A percentile compares a stretch with the other conserved stretches of the same genome.
phyloP scores from a whole-genome alignment of 2,888 invertebrate species.

The Falcaria lacertinaria region DNA sequence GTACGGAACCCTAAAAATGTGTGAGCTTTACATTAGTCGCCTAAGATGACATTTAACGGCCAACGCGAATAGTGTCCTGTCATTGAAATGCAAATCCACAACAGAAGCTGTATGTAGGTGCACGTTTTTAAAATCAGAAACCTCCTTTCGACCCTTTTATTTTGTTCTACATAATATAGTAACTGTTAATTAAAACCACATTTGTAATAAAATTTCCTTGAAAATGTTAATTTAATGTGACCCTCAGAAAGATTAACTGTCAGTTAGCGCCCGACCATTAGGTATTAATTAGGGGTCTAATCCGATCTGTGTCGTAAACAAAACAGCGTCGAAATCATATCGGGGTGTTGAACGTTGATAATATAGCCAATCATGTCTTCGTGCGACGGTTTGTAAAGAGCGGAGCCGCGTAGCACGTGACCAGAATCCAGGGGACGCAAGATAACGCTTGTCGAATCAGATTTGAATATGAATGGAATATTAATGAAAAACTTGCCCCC shows the following conservation, averaged over 20 bases:
- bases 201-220: not conserved
- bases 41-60: no score
- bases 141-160: no score
- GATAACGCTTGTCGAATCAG: slow-evolving; percentile 66
- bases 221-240: not conserved
- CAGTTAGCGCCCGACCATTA: not conserved
- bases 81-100: no score
- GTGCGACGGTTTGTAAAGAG: slow-evolving; percentile 50
- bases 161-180: no score
- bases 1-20: no score
- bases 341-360: slow-evolving; percentile 46
- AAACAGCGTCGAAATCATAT: slow-evolving; percentile 19
- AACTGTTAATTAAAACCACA: not conserved
- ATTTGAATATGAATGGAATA: slow-evolving; percentile 76
- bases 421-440: slow-evolving; percentile 48
- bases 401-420: slow-evolving; percentile 49
- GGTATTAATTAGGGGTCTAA: not conserved
- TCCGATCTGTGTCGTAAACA: slow-evolving; percentile 10
- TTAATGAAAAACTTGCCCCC: slow-evolving; percentile 67
- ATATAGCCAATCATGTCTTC: slow-evolving; percentile 65
- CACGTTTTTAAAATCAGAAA: no score
- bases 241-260: not conserved
- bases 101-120: no score
- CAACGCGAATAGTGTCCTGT: no score
- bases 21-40: no score